Base-by-base conservation (phyloP, 2,797 vertebrate genomes). In the Propithecus perrieri region DNA sequence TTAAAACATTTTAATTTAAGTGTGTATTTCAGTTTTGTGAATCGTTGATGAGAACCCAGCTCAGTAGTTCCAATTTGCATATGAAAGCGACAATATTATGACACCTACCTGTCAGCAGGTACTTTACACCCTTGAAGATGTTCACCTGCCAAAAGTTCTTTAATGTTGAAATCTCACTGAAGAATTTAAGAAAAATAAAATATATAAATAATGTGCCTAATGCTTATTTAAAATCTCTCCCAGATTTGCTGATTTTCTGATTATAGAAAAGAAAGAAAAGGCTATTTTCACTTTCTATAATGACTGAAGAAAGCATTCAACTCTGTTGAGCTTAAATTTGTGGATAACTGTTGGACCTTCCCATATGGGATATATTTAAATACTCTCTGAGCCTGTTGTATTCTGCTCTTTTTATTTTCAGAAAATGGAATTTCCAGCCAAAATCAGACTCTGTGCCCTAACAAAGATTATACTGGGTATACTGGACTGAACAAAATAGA, bases 1-100 rank as follows among this genome's bases (percentile, higher is more conserved):
- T 98, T 98, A 97, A 97, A 98, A 97, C 0, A 96, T 96, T 97
- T 98, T 98, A 98, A 98, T 98, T 98, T 94, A 97, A 74, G 41
- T 89, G 78, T 98, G 41, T 74, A 95, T 97, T 98, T 97, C 93
- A 94, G 88, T 79, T 97, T 97, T 97, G 63, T 97, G 93, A 97
- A 96, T 95, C 53, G 7, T 98, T 97, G 94, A 97, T 98, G 61
- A 89, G 86, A 98, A 94, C 22, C 1, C 12, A 72, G 91, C 0
- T 0, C 69, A 97, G 92, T 95, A 96, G n/a, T 50, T 97, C 43
- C 79, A 26, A 98, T 98, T 98, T 98, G 84, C 97, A 98, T 98
- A 98, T 98, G 96, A 98, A 98, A 98, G 97, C 30, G 96, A 98
- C 48, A 97, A 30, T 50, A 85, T 76, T 94, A 80, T 97, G 87